Percentiles rank a stretch among this genome's conserved stretches.
Evolutionary conservation across 2,113 vertebrate species (phyloP).

Genomic region (Castor canadensis): DNA sequence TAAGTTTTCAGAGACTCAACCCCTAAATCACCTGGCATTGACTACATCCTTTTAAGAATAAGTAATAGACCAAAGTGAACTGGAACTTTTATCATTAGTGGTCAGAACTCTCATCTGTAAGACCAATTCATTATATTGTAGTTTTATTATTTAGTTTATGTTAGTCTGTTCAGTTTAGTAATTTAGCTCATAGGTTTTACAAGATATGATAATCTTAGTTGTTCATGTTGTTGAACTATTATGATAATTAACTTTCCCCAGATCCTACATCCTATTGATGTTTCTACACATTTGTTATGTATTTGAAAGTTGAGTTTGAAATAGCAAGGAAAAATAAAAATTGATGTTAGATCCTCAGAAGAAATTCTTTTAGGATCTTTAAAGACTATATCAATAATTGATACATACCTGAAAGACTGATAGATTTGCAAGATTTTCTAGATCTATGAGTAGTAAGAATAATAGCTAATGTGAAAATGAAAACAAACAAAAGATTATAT

Average conservation of each 20-base stretch:
- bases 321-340: neutral
- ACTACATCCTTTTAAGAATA: neutral
- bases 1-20: conserved; percentile 36
- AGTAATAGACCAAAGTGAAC: conserved; percentile 36
- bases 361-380: conserved; percentile 31
- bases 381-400: neutral
- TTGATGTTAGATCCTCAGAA: neutral
- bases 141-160: neutral
- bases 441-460: neutral
- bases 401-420: neutral
- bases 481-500: neutral
- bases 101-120: neutral
- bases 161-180: neutral
- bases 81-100: conserved; percentile 32
- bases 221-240: neutral
- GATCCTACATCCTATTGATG: neutral
- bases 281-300: neutral
- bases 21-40: conserved; percentile 45
- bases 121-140: neutral
- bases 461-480: neutral
- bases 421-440: neutral
- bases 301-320: neutral
- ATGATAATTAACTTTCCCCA: neutral
- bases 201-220: neutral
- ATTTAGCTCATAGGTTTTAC: neutral